These are phyloP conservation scores for Acinonyx jubatus DNA, from an alignment of 2,113 vertebrate species.

Conservation along the genomic window DNA sequence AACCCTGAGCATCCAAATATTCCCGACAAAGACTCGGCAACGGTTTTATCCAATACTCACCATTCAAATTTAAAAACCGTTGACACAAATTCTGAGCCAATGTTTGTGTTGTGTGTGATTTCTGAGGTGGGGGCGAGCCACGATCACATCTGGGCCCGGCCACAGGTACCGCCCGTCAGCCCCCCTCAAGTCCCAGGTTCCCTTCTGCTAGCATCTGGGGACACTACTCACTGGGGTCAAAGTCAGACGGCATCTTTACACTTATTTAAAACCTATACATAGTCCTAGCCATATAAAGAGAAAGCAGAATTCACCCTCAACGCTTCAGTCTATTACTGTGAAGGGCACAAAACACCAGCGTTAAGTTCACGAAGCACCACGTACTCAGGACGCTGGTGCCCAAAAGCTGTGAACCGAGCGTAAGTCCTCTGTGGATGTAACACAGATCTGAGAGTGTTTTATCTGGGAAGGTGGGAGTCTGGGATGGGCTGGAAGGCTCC, in stretches of 20 bases:
- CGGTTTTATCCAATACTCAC: neutral
- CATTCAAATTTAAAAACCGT: neutral
- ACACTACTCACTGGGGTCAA: neutral
- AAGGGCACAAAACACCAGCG: neutral
- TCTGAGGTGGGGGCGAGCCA: neutral
- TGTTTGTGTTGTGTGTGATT: neutral
- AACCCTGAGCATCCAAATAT: neutral
- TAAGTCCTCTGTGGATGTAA: neutral
- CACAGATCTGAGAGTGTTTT: neutral
- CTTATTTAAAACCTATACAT: too few species aligned
- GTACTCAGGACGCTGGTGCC: neutral
- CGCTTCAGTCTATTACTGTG: neutral
- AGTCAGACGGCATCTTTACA: neutral
- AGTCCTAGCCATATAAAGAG: neutral
- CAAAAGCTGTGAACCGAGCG: neutral
- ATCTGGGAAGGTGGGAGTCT: neutral
- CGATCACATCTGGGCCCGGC: too few species aligned
- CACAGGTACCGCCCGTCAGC: neutral
- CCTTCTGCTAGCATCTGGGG: neutral
- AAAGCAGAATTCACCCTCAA: too few species aligned
- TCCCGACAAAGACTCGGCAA: neutral
- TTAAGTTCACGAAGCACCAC: accelerated
- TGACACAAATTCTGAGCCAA: neutral
- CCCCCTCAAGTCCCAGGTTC: neutral
- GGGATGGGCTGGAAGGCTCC: neutral